Evolutionary conservation across 1,140 invertebrate genomes (phyloP).

Genomic region (Trinorchestia longiramus): DNA sequence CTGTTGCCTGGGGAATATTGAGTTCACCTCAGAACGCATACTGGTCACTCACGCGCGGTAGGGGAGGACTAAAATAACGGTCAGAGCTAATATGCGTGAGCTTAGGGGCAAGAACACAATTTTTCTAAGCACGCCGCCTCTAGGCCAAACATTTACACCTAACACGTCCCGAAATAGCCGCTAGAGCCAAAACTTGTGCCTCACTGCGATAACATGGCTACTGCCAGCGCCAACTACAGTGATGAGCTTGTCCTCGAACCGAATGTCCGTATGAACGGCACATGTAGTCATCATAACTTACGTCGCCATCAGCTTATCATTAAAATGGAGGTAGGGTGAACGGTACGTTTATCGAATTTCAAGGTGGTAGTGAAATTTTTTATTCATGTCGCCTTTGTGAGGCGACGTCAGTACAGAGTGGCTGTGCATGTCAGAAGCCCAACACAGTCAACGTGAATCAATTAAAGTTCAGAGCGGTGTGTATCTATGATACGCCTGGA

Average conservation of each 20-base stretch:
- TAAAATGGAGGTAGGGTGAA: background rate
- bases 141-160: constrained; percentile 18
- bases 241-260: background rate
- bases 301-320: background rate
- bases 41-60: too few species aligned
- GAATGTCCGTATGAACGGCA: background rate
- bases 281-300: background rate
- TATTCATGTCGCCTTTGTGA: background rate
- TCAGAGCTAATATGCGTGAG: background rate
- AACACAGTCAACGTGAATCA: background rate
- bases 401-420: background rate
- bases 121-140: background rate
- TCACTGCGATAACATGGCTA: constrained; percentile 9
- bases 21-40: background rate
- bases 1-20: background rate
- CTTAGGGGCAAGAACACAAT: background rate
- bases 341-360: background rate
- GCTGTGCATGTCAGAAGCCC: background rate
- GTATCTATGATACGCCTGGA: background rate
- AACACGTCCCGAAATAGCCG: constrained; percentile 13
- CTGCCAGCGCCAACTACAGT: background rate
- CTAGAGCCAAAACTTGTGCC: background rate
- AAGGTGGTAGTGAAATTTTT: background rate
- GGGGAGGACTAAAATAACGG: background rate
- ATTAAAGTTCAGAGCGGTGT: background rate